Evolutionary conservation across 2,797 vertebrate species (phyloP), one percentile per base, ranked within the genome.

Genomic region (Triplophysa bombifrons): DNA sequence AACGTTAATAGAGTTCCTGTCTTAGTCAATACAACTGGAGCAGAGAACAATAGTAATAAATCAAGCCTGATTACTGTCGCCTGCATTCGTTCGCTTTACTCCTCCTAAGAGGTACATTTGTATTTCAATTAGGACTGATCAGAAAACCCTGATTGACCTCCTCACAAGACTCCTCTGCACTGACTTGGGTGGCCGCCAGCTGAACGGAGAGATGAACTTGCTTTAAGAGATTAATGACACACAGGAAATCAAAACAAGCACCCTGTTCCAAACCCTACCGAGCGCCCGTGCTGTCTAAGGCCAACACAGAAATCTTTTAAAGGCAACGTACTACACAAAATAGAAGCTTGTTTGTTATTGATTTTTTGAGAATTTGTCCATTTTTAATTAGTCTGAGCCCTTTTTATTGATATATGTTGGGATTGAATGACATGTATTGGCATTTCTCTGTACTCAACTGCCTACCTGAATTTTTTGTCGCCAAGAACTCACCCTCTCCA

Each of bases 101-200:
- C 60, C 61, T 64, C 48, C 76, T 46, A 9, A 79, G 12, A 65
- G 68, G 67, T 48, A 64, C 46, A 83, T 80, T 64, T 71, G 22
- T 82, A 79, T 85, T 81, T 78, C 74, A 85, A 84, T 78, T 78
- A 78, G 50, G 69, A 60, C 46, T 65, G 76, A 78, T 85, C 70
- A 73, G 72, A 73, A 80, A 73, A 74, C 53, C 38, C 78, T 55
- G 71, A 82, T 27, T 65, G 58, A 27, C 69, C 80, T 76, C 60
- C 44, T 48, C 30, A 68, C n/a, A 46, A 27, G 69, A 58, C 71
- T 72, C 48, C 73, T 34, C 61, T 50, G 65, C 53, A 22, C 61
- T 51, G 63, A 50, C 50, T 65, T 83, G 76, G 77, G 63, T 5
- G 5, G 41, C 80, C 80, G 77, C 83, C 81, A 84, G 77, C 76